Percentiles rank a stretch among this genome's conserved stretches.
Evolutionary conservation across 2,888 invertebrate species (phyloP).

Genomic region (Scelioninae gen. 1): DNA sequence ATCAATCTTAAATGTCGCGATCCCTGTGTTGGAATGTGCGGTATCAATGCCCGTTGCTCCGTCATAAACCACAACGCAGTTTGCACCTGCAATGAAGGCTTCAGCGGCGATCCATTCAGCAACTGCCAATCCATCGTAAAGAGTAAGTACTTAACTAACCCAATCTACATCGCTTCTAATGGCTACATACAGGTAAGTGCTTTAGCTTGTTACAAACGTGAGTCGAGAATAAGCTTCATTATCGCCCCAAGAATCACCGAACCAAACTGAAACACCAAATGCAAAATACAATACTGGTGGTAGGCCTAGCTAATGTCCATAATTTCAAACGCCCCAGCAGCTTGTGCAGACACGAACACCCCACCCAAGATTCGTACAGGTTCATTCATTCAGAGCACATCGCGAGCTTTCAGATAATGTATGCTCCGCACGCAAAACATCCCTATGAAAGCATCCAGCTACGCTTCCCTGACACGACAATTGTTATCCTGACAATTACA

Average conservation of each 20-base stretch:
- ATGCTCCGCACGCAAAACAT: too few relatives aligned
- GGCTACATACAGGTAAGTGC: constrained; percentile 75
- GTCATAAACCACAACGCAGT: constrained; percentile 87
- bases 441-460: too few relatives aligned
- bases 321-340: constrained; percentile 41
- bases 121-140: constrained; percentile 81
- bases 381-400: constrained; percentile 41
- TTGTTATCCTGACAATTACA: too few relatives aligned
- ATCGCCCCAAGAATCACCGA: constrained; percentile 45
- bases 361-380: constrained; percentile 53
- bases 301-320: constrained; percentile 71
- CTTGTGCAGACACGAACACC: constrained; percentile 59
- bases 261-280: constrained; percentile 16
- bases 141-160: constrained; percentile 75
- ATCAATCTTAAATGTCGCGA: constrained; percentile 87
- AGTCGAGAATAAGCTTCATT: constrained; percentile 58
- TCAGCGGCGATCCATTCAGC: constrained; percentile 86
- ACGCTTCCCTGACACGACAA: too few relatives aligned
- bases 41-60: constrained; percentile 85
- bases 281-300: constrained; percentile 70
- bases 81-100: constrained; percentile 86
- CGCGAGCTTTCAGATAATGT: constrained; percentile 35
- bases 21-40: constrained; percentile 87
- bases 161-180: constrained; percentile 38
- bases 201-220: constrained; percentile 66